Conservation (phyloP, 1,140 invertebrate species). For the Temnothorax curvispinosus region DNA sequence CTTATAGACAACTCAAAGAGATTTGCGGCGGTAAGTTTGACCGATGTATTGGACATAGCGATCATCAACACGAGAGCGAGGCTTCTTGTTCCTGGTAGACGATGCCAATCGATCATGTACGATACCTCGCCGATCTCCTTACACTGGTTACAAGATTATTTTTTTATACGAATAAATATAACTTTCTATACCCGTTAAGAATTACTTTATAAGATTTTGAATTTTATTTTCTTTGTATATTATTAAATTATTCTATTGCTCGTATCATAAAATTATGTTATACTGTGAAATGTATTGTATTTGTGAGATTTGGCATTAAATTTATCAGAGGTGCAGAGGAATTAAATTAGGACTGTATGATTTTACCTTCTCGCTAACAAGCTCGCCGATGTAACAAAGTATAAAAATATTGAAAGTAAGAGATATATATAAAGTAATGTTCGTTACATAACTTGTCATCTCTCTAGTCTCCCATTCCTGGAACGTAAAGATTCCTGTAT, state of each 20-base stretch:
- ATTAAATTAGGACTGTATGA: background rate
- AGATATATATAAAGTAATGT: slow-evolving; percentile 58
- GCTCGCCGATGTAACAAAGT: slow-evolving; percentile 70
- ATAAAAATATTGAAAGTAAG: slow-evolving; percentile 72
- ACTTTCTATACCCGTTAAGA: background rate
- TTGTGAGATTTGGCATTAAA: background rate
- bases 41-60: slow-evolving; percentile 60
- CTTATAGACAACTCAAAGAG: slow-evolving; percentile 50
- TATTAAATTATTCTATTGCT: too few species aligned
- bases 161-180: background rate
- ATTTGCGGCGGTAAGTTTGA: slow-evolving; percentile 65
- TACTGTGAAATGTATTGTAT: background rate
- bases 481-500: slow-evolving; percentile 15
- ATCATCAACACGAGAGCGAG: slow-evolving; percentile 63
- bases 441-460: slow-evolving; percentile 54
- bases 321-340: background rate
- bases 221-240: background rate
- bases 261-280: too few species aligned
- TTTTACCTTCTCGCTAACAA: slow-evolving; percentile 66
- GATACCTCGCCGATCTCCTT: slow-evolving; percentile 51
- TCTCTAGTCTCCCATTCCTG: slow-evolving; percentile 67
- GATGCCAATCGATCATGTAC: slow-evolving; percentile 70
- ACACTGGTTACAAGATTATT: slow-evolving; percentile 53
- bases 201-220: background rate
- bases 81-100: slow-evolving; percentile 33